phyloP scores from a whole-genome alignment of 2,113 vertebrate genomes.

The Cheilinus undulatus region DNA sequence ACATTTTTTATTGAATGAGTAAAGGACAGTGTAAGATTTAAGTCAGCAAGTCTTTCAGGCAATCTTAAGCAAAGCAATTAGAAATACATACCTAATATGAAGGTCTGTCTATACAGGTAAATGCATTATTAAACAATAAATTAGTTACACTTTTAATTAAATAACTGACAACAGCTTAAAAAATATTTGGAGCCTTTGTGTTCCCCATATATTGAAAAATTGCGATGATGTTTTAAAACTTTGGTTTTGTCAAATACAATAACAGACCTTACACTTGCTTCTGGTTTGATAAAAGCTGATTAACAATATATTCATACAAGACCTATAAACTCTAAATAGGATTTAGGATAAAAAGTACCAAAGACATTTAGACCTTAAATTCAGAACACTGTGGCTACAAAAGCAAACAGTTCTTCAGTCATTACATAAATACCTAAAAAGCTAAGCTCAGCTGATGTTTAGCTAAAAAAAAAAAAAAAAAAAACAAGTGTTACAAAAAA shows the following conservation, averaged over 20 bases:
- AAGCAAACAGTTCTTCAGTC: background rate
- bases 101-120: conserved; percentile 8
- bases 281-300: too few relatives aligned
- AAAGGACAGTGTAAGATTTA: too few relatives aligned
- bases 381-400: background rate
- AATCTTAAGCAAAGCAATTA: background rate
- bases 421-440: background rate
- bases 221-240: too few relatives aligned
- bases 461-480: too few relatives aligned
- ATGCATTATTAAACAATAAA: background rate
- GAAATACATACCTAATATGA: background rate
- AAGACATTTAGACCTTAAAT: background rate
- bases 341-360: too few relatives aligned
- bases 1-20: background rate
- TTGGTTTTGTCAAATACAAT: too few relatives aligned
- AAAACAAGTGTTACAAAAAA: conserved; percentile 19
- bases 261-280: too few relatives aligned
- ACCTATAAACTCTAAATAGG: too few relatives aligned
- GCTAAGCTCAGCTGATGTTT: conserved; percentile 5
- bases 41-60: too few relatives aligned
- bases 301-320: too few relatives aligned
- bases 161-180: background rate
- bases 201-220: background rate
- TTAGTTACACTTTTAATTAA: conserved; percentile 1
- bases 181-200: background rate